These are phyloP conservation scores for Gymnodraco acuticeps DNA, from an alignment of 2,797 vertebrate species.

Conservation along the genomic window DNA sequence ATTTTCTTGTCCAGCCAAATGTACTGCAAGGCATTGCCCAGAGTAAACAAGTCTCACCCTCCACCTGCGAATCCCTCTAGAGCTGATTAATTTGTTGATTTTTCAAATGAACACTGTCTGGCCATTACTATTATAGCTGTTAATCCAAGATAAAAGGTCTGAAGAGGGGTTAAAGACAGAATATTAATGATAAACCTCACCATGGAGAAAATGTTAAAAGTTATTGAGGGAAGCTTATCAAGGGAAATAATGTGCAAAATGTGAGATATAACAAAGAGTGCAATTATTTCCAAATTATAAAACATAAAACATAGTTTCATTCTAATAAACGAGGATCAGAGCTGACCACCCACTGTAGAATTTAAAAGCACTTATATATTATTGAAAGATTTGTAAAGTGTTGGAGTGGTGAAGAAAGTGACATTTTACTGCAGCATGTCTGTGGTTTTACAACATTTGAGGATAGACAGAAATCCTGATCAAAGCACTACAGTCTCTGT, in stretches of 20 bases:
- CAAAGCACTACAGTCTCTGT: conserved; percentile 47
- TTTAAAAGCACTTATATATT: conserved; percentile 41
- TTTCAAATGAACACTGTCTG: conserved; percentile 74
- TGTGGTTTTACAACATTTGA: conserved; percentile 44
- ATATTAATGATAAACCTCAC: conserved; percentile 52
- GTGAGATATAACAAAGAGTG: background rate
- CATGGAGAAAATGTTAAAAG: conserved; percentile 21
- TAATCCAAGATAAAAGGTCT: conserved; percentile 62
- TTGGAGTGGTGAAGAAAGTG: conserved; percentile 34
- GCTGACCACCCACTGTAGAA: conserved; percentile 28
- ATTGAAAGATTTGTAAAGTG: conserved; percentile 40
- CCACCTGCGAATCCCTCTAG: conserved; percentile 50
- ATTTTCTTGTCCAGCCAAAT: conserved; percentile 74
- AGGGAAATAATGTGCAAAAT: conserved; percentile 25
- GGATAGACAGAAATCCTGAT: conserved; percentile 44
- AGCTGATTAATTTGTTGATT: conserved; percentile 83
- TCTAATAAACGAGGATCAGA: conserved; percentile 27
- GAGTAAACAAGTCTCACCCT: conserved; percentile 58
- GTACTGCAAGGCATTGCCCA: conserved; percentile 56
- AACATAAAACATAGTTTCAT: conserved; percentile 15
- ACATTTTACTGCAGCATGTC: conserved; percentile 15
- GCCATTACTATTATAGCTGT: conserved; percentile 58
- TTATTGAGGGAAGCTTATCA: conserved; percentile 16
- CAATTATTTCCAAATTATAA: conserved; percentile 14
- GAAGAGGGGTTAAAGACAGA: conserved; percentile 58